Evolutionary conservation across 1,140 invertebrate genomes (phyloP).

Genomic region (Zaprionus tsacasi): DNA sequence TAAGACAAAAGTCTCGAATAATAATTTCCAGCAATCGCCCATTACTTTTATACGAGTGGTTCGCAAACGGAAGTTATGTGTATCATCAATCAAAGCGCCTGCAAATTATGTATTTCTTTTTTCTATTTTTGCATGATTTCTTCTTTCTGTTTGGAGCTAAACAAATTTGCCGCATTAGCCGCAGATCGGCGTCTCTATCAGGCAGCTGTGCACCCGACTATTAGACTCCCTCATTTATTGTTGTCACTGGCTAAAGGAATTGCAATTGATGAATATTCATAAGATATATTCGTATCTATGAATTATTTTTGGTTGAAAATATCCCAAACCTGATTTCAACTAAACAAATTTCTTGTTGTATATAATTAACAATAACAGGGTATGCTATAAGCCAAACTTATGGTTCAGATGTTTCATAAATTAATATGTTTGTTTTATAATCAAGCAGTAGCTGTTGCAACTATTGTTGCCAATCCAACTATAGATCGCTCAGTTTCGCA

Average conservation of each 20-base stretch:
- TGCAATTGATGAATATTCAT: constrained; percentile 32
- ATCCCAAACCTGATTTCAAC: constrained; percentile 40
- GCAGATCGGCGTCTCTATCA: constrained; percentile 4
- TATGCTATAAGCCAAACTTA: constrained; percentile 6
- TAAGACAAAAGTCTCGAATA: constrained; percentile 62
- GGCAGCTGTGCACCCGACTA: not conserved
- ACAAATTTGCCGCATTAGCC: constrained; percentile 60
- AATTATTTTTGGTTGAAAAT: constrained; percentile 25
- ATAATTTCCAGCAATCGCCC: constrained; percentile 40
- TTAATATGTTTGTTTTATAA: constrained; percentile 36
- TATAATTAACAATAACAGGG: constrained; percentile 20
- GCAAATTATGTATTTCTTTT: constrained; percentile 41
- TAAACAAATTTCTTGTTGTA: not conserved
- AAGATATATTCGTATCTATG: constrained; percentile 8
- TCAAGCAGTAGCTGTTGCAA: constrained; percentile 30
- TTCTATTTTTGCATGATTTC: constrained; percentile 13
- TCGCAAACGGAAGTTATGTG: constrained; percentile 66
- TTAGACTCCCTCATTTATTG: constrained; percentile 30
- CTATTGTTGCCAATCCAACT: constrained; percentile 9
- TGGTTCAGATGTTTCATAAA: constrained; percentile 1
- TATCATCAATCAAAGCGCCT: constrained; percentile 66
- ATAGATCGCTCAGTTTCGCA: constrained; percentile 6
- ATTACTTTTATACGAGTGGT: constrained; percentile 65
- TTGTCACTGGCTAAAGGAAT: constrained; percentile 34
- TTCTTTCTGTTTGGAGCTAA: constrained; percentile 15